Conservation (phyloP, 2,888 invertebrate genomes). For the Empis livida region DNA sequence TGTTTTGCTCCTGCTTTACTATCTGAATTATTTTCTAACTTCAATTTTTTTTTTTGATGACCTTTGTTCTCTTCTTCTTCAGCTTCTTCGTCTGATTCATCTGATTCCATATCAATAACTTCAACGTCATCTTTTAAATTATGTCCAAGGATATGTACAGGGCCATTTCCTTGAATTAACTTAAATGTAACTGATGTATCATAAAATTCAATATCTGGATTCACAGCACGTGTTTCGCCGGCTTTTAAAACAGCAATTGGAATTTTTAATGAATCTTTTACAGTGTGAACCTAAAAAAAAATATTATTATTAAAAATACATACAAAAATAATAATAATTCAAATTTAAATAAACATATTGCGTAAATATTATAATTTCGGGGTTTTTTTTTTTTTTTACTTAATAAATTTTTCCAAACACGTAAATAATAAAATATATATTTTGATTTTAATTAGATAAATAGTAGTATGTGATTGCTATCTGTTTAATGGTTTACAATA, state of each 20-base stretch:
- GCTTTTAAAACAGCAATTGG: conserved; percentile 72
- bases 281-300: conserved; percentile 28
- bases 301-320: too few relatives aligned
- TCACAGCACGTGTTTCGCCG: conserved; percentile 60
- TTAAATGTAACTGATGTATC: conserved; percentile 78
- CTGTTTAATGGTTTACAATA: too few relatives aligned
- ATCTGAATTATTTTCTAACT: conserved; percentile 56
- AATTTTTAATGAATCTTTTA: conserved; percentile 59
- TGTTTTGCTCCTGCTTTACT: conserved; percentile 37
- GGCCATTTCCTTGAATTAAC: conserved; percentile 61
- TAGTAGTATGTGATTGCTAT: too few relatives aligned
- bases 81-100: conserved; percentile 62
- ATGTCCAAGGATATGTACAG: conserved; percentile 74
- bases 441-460: too few relatives aligned
- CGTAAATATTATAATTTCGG: too few relatives aligned
- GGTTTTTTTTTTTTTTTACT: too few relatives aligned
- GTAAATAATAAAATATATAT: too few relatives aligned
- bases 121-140: conserved; percentile 72
- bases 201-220: conserved; percentile 72
- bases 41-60: conserved; percentile 67
- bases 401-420: too few relatives aligned
- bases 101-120: conserved; percentile 69
- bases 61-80: conserved; percentile 60
- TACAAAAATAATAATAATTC: too few relatives aligned
- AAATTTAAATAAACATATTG: too few relatives aligned